Evolutionary conservation across 2,888 invertebrate genomes (phyloP).

Genomic region (Ennomos quercinarius): DNA sequence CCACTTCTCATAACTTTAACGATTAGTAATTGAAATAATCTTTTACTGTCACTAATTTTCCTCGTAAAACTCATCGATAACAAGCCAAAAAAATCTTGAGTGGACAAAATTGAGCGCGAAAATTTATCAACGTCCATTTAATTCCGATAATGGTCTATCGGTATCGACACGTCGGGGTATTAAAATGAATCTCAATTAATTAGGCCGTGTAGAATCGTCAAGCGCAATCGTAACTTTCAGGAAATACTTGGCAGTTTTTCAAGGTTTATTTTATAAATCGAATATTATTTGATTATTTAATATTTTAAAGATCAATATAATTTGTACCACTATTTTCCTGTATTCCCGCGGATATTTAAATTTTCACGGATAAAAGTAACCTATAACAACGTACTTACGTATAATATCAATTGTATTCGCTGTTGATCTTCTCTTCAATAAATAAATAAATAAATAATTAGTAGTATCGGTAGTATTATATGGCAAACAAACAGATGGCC

Average conservation of each 20-base stretch:
- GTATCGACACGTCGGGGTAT: slow-evolving; percentile 47
- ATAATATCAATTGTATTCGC: too few relatives aligned
- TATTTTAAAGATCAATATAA: too few relatives aligned
- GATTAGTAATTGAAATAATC: slow-evolving; percentile 5
- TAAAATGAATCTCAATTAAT: slow-evolving; percentile 63
- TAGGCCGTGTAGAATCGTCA: slow-evolving; percentile 63
- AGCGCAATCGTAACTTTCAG: slow-evolving; percentile 61
- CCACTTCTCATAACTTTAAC: slow-evolving; percentile 11
- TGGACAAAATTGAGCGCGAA: slow-evolving; percentile 44
- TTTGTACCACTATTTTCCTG: too few relatives aligned
- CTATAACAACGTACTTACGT: too few relatives aligned
- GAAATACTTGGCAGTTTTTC: slow-evolving; percentile 8
- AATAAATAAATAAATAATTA: too few relatives aligned
- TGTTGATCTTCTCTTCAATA: too few relatives aligned
- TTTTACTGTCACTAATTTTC: slow-evolving; percentile 26
- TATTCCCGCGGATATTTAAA: too few relatives aligned
- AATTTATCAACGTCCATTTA: slow-evolving; percentile 44
- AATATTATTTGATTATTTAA: slow-evolving; percentile 23
- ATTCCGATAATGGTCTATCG: slow-evolving; percentile 45
- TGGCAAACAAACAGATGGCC: too few relatives aligned
- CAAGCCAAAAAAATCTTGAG: slow-evolving; percentile 42
- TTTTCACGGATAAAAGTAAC: too few relatives aligned
- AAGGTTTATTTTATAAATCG: slow-evolving; percentile 61
- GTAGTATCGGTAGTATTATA: too few relatives aligned
- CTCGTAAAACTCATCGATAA: slow-evolving; percentile 36